Percentiles rank a stretch among this genome's conserved stretches.
phyloP scores from a whole-genome alignment of 2,797 vertebrate species.

The Calcarius lapponicus region DNA sequence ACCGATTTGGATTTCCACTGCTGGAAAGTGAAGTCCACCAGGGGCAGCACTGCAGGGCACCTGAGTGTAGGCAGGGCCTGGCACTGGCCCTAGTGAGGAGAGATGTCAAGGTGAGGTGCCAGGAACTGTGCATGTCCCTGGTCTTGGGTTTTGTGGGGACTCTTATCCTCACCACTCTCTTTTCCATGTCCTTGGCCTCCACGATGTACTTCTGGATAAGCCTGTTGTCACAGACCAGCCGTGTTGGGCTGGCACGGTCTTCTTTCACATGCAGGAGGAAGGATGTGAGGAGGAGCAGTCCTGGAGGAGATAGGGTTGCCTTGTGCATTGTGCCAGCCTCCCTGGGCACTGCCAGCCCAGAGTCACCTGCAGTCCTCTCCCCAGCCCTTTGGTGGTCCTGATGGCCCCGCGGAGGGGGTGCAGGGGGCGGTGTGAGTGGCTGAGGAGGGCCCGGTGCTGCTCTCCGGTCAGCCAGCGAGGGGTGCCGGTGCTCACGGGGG shows the following conservation, averaged over 20 bases:
- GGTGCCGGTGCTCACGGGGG: fast-evolving
- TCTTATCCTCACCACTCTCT: slow-evolving; percentile 63
- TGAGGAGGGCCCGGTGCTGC: not conserved
- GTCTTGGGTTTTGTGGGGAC: not conserved
- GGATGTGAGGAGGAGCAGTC: slow-evolving; percentile 72
- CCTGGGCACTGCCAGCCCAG: not conserved
- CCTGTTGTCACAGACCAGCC: slow-evolving; percentile 72
- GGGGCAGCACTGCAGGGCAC: slow-evolving; percentile 63
- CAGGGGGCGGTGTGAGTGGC: not conserved
- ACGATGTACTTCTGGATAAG: slow-evolving; percentile 75
- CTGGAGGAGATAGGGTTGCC: slow-evolving; percentile 26
- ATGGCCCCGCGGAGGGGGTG: fast-evolving
- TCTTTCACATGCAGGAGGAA: slow-evolving; percentile 71
- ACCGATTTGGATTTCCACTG: slow-evolving; percentile 78
- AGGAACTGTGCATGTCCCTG: not conserved
- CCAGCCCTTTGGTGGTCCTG: not conserved
- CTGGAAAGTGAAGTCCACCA: slow-evolving; percentile 72
- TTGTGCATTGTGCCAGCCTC: not conserved
- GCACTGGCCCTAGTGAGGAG: slow-evolving; percentile 67
- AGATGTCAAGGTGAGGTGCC: not conserved
- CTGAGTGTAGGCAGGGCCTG: slow-evolving; percentile 48
- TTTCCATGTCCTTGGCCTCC: slow-evolving; percentile 71
- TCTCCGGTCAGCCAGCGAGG: fast-evolving
- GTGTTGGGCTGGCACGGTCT: slow-evolving; percentile 37
- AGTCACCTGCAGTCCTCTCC: not conserved